Evolutionary conservation across 1,140 invertebrate genomes (phyloP).

Genomic region (Hormaphis cornu): DNA sequence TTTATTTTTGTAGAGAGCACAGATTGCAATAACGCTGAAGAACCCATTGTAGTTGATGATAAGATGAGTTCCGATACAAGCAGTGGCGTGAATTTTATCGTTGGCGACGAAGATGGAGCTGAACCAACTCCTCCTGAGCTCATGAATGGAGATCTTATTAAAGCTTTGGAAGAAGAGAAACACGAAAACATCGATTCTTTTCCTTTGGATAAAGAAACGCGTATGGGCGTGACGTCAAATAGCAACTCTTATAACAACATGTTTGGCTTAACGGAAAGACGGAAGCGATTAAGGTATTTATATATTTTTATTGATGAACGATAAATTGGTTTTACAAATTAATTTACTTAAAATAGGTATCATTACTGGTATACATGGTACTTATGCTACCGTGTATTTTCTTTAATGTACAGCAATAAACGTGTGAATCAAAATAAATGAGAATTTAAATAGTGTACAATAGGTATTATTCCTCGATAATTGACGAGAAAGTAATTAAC

Average conservation of each 20-base stretch:
- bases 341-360: constrained; percentile 25
- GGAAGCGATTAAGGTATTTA: constrained; percentile 47
- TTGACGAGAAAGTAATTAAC: too few relatives aligned
- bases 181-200: constrained; percentile 46
- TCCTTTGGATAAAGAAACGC: constrained; percentile 38
- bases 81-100: constrained; percentile 33
- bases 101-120: constrained; percentile 31
- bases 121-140: constrained; percentile 1
- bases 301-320: background rate
- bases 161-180: constrained; percentile 37
- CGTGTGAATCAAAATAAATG: too few relatives aligned
- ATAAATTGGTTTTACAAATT: background rate
- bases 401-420: too few relatives aligned
- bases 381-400: too few relatives aligned
- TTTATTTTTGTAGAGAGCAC: constrained; percentile 6
- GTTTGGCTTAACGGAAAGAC: constrained; percentile 46
- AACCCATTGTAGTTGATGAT: constrained; percentile 7
- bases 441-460: too few relatives aligned
- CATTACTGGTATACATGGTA: too few relatives aligned
- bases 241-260: constrained; percentile 40
- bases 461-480: too few relatives aligned
- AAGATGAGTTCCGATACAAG: constrained; percentile 20
- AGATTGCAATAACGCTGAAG: constrained; percentile 24
- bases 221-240: constrained; percentile 35
- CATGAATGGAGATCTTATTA: constrained; percentile 24